These are phyloP conservation scores for Vanessa atalanta DNA, from an alignment of 1,140 invertebrate species.

Conservation along the genomic window DNA sequence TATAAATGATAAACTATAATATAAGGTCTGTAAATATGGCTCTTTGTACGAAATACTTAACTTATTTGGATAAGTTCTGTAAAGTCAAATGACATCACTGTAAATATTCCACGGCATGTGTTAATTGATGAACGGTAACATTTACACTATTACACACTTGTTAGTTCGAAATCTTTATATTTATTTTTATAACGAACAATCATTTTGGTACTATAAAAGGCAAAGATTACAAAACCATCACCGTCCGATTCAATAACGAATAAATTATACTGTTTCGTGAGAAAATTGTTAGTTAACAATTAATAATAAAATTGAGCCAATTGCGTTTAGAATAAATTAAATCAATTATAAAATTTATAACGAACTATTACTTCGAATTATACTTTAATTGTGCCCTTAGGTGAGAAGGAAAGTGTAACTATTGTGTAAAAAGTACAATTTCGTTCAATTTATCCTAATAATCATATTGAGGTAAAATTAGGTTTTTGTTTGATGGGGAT, in stretches of 20 bases:
- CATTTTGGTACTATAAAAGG: conserved; percentile 19
- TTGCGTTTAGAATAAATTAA: neutral
- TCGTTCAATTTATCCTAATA: neutral
- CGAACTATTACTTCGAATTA: too few species aligned
- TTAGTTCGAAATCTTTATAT: conserved; percentile 18
- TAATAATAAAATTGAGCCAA: neutral
- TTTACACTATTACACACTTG: conserved; percentile 5
- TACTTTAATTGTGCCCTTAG: neutral
- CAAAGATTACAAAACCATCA: conserved; percentile 7
- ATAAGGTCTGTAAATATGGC: too few species aligned
- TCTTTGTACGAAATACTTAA: neutral
- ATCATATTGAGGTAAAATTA: too few species aligned
- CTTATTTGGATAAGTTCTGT: conserved; percentile 6
- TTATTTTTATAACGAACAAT: conserved; percentile 14
- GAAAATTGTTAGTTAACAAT: conserved; percentile 9
- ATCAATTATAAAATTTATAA: conserved; percentile 5
- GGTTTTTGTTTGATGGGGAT: too few species aligned
- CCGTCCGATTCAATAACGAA: conserved; percentile 13
- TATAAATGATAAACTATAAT: too few species aligned
- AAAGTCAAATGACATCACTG: conserved; percentile 9
- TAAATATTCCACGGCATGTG: conserved; percentile 15
- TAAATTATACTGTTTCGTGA: conserved; percentile 17
- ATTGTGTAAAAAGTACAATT: neutral
- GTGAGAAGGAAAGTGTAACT: conserved; percentile 5
- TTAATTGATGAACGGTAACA: conserved; percentile 13